Base-by-base conservation (phyloP, 2,113 vertebrate species). In the Pseudois nayaur region DNA sequence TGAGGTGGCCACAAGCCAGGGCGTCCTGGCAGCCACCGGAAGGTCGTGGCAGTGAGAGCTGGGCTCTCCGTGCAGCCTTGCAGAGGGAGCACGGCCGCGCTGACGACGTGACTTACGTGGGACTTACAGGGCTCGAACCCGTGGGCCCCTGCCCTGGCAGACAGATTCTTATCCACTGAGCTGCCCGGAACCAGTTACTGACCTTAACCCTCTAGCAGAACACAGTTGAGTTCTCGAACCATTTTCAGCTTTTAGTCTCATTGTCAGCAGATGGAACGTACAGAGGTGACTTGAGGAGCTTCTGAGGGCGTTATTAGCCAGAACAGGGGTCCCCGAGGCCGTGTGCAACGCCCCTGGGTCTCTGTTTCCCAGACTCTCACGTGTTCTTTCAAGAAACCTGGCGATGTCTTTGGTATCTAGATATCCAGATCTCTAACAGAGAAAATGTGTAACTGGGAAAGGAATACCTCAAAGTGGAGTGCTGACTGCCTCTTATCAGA, bases 131-230 rank as follows among this genome's bases (percentile, higher is more conserved):
- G 17, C n/a, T 21, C 17, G 33, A 67, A 19, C 33, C 33, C 8
- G 0, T 19, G 64, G 10, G 17, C 9, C 33, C 64, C 64, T 71
- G 64, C 33, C 21, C n/a, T 5, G 64, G n/a, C 64, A 21, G 64
- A 10, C 62, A 67, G 33, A 19, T 11, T 11, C 64, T 21, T 3
- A 36, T 3, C 64, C 17, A 5, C 9, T 3, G 64, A 11, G 64
- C n/a, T 19, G 4, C 64, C n/a, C 0, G 4, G 64, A 5, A 4
- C 17, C n/a, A 21, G 17, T 11, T 21, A 36, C 0, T 21, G n/a
- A 0, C n/a, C 64, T 21, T 36, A 4, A 1, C 64, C 64, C 64
- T 67, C 33, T 67, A 21, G 33, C 64, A 36, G 64, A 21, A 17
- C 64, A 67, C 64, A 67, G 64, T 1, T 21, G 64, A 67, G 64